Percentiles rank a stretch among this genome's conserved stretches.
These are phyloP conservation scores for Petrocephalus sullivani DNA, from an alignment of 2,797 vertebrate genomes.

Conservation along the genomic window DNA sequence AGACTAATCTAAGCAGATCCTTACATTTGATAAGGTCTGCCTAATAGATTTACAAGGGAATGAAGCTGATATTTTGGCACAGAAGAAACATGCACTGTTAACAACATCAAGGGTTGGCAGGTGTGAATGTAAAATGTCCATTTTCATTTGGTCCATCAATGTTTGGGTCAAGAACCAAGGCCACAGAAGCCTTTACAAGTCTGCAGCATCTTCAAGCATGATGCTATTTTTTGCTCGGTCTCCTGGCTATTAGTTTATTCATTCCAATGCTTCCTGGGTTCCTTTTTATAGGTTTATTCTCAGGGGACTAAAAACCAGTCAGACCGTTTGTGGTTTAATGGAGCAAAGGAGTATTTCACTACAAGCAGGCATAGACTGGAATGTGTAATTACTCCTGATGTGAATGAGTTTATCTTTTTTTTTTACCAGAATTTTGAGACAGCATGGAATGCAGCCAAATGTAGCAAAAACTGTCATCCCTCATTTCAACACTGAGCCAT, in stretches of 20 bases:
- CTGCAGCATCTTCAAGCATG: not conserved
- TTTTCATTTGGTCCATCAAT: not conserved
- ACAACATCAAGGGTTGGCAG: not conserved
- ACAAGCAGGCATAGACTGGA: not conserved
- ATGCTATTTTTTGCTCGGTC: not conserved
- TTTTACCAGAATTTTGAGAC: not conserved
- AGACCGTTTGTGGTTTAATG: not conserved
- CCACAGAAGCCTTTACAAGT: slow-evolving; percentile 3
- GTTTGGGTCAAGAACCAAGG: not conserved
- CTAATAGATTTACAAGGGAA: not conserved
- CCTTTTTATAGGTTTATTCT: not conserved
- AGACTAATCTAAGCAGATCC: not conserved
- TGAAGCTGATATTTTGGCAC: not conserved
- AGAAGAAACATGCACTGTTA: not conserved
- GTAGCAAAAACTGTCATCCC: not conserved
- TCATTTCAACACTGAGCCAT: not conserved
- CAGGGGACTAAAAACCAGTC: not conserved
- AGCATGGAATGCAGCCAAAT: not conserved
- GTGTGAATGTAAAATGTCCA: not conserved
- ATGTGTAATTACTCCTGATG: slow-evolving; percentile 7
- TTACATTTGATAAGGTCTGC: not conserved
- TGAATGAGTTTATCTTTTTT: not conserved
- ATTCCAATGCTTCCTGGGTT: not conserved
- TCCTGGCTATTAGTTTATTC: not conserved
- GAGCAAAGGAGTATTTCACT: not conserved